phyloP scores from a whole-genome alignment of 2,797 vertebrate species.

The Huso huso region DNA sequence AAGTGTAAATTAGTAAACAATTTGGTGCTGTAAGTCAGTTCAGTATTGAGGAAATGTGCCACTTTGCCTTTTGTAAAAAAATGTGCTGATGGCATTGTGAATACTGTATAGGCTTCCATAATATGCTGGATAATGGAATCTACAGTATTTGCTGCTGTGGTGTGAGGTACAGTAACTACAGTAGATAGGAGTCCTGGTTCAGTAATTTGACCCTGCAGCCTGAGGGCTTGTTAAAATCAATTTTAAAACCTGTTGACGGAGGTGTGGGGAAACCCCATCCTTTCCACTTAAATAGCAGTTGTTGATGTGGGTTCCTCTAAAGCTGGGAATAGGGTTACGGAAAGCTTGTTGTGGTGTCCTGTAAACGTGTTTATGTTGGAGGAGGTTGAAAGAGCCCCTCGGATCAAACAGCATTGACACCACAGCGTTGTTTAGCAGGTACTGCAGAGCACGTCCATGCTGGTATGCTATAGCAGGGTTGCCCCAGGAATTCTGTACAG shows the following conservation, averaged over 20 bases:
- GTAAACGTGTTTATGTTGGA: background rate
- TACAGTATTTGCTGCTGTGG: no score
- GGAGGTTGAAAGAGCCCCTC: background rate
- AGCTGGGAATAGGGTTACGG: background rate
- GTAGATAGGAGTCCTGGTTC: background rate
- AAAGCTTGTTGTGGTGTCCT: background rate
- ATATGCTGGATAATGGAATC: background rate
- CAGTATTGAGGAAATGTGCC: no score
- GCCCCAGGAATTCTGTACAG: no score
- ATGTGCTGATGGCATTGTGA: background rate
- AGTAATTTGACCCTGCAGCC: background rate
- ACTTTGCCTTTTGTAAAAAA: no score
- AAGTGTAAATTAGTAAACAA: no score
- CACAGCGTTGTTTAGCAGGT: background rate
- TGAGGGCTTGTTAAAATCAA: background rate
- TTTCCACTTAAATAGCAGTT: background rate
- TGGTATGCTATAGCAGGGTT: background rate
- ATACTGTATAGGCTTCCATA: background rate
- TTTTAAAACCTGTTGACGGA: slow-evolving; percentile 1
- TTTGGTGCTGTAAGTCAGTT: no score
- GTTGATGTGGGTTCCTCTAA: background rate
- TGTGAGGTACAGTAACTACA: background rate
- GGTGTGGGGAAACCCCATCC: background rate
- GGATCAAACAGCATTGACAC: background rate
- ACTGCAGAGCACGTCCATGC: background rate